Conservation (phyloP, 2,888 invertebrate species). For the Caenorhabditis sp. region DNA sequence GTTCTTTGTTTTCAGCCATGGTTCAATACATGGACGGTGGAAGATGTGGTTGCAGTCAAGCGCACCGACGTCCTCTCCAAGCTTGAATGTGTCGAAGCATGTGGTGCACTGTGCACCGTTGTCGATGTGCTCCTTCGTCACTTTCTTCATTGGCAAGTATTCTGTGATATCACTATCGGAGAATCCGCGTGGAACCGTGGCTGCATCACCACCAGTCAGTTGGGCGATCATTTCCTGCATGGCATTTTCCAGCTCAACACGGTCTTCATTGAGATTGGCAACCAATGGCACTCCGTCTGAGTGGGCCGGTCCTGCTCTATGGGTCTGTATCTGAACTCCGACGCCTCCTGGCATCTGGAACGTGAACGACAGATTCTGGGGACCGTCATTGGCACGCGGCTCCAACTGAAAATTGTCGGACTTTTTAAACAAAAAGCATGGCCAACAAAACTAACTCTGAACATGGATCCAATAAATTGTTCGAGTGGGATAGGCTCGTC, state of each 20-base stretch:
- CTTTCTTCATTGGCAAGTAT: constrained; percentile 61
- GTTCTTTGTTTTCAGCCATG: constrained; percentile 69
- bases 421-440: not conserved
- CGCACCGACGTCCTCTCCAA: constrained; percentile 68
- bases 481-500: not conserved
- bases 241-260: not conserved
- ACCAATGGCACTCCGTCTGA: constrained; percentile 7
- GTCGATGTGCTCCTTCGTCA: constrained; percentile 70
- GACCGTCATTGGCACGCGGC: not conserved
- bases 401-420: not conserved
- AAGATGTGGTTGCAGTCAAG: constrained; percentile 74
- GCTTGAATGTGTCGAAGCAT: constrained; percentile 74
- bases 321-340: constrained; percentile 20
- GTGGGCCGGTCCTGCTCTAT: not conserved
- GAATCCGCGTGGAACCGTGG: constrained; percentile 30
- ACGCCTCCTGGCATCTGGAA: constrained; percentile 29
- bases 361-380: constrained; percentile 18
- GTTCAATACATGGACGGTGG: constrained; percentile 73
- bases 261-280: constrained; percentile 10
- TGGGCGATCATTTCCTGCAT: constrained; percentile 29
- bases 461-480: constrained; percentile 21
- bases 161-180: constrained; percentile 23
- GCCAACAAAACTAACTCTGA: constrained; percentile 17
- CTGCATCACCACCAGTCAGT: not conserved
- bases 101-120: constrained; percentile 74